Percentiles rank a stretch among this genome's conserved stretches.
phyloP scores from a whole-genome alignment of 2,797 vertebrate genomes.

The Zalophus californianus region DNA sequence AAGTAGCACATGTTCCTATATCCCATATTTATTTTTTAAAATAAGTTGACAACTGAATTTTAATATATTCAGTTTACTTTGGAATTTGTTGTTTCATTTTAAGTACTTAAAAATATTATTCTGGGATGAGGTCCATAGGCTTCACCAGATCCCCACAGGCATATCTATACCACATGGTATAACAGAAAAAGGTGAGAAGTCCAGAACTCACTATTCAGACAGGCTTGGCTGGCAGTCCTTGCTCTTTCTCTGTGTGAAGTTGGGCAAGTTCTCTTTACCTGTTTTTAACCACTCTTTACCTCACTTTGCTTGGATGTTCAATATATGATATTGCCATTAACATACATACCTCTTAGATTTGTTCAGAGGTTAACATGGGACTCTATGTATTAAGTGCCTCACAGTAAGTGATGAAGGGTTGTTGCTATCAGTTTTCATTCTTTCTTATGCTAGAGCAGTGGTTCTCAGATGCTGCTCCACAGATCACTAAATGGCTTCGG shows the following conservation, averaged over 20 bases:
- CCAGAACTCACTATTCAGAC: background rate
- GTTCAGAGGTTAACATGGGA: background rate
- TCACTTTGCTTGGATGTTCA: background rate
- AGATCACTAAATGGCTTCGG: background rate
- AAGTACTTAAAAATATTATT: background rate
- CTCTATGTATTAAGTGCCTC: background rate
- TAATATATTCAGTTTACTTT: background rate
- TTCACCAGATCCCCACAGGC: background rate
- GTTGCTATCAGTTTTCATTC: conserved; percentile 11
- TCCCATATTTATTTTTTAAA: background rate
- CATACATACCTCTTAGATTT: background rate
- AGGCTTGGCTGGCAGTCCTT: background rate
- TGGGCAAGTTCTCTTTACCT: background rate
- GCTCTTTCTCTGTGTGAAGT: background rate
- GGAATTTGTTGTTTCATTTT: background rate
- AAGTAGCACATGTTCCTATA: background rate
- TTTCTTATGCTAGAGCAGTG: background rate
- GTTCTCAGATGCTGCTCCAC: background rate
- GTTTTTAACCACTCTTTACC: background rate
- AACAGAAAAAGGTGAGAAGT: background rate
- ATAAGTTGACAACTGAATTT: background rate
- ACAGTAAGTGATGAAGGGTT: background rate
- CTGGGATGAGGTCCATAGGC: background rate
- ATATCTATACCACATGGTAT: background rate
- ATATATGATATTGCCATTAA: background rate